Evolutionary conservation across 30 jellyfish, hydroid and myxozoan species (phyloP), one percentile per base, ranked within the genome.

Genomic region (Aurelia sp.): DNA sequence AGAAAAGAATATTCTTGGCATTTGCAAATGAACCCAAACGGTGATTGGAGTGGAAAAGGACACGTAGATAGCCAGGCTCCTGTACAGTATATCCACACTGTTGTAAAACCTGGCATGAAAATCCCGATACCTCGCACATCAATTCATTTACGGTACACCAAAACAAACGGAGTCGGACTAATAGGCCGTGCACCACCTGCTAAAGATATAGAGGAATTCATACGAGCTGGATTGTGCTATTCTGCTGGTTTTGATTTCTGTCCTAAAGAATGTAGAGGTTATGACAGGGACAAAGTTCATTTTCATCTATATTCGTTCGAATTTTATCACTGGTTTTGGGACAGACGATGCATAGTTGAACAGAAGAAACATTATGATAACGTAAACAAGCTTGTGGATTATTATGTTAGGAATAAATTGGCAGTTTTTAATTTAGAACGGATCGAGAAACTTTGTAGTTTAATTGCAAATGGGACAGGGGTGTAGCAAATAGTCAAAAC

Each of bases 1-100:
- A 63, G 93, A n/a, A 61, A 82, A 37, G 93, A 89, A 53, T 89
- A 89, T 57, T 47, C 90, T 20, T 89, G 87, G 86, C 97, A 68
- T 22, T 20, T 89, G 35, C 95, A 89, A 58, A 53, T 71, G 84
- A 70, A 51, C 17, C 95, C 86, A 3, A 94, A 89, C 61, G 79
- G 78, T 68, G 66, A 55, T 23, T 65, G 75, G 76, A 12, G 52
- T 20, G 79, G 86, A 13, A 8, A 37, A 59, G 40, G 55, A 13
- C 58, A 90, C 62, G 62, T 76, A 17, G 64, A 90, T 27, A 31
- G 85, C 27, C 66, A 62, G 96, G 90, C 82, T 6, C 17, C 79
- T 2, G 41, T 27, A 63, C 37, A 57, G n/a, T 86, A 86, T 57
- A 62, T 63, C 80, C 37, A 44, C 5, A 66, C 62, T 48, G 96